Evolutionary conservation across 2,888 invertebrate genomes (phyloP), one percentile per base, ranked within the genome.

Genomic region (Pristionchus arcanus): DNA sequence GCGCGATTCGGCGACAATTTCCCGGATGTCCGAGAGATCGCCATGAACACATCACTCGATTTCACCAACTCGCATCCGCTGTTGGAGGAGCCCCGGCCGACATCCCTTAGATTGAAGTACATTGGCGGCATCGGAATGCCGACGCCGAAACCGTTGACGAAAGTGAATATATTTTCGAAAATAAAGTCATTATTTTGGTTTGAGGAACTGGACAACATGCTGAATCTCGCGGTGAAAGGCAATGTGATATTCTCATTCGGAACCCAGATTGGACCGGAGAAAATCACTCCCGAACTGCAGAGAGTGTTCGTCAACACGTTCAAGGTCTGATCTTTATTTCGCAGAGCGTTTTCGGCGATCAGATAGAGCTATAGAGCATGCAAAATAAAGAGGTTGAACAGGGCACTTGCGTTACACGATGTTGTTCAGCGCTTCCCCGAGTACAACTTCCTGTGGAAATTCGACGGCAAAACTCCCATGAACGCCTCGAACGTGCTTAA

Each of bases 201-300:
- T 49, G 77, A 85, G 84, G 90, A 91, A 21, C 84, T 90, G 16
- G 91, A 91, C 13, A 53, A 37, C 0, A 85, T 91, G 31, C 68
- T 92, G 85, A 53, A 86, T n/a, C 63, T 31, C 11, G n/a, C 90
- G 11, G 25, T 31, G 34, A 90, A 63, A 25, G 93, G 93, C 31
- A 90, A 89, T 13, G 91, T 93, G 25, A 71, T 93, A 16, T 93
- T 93, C 87, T 92, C 93, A 25, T 93, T 93, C 83, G 93, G 93
- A n/a, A 92, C 93, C 0, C 92, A 92, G 21, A 42, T 74, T 5
- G n/a, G 15, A 0, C 37, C 74, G 3, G 74, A 74, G 16, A 74
- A 74, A 21, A 21, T 74, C 25, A 42, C 21, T 21, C 37, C 37
- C 19, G 37, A 37, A 4, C 13, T 81, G 49, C 25, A 16, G 37